These are phyloP conservation scores for Procambarus virginalis DNA, from an alignment of 1,140 invertebrate species.

Conservation along the genomic window DNA sequence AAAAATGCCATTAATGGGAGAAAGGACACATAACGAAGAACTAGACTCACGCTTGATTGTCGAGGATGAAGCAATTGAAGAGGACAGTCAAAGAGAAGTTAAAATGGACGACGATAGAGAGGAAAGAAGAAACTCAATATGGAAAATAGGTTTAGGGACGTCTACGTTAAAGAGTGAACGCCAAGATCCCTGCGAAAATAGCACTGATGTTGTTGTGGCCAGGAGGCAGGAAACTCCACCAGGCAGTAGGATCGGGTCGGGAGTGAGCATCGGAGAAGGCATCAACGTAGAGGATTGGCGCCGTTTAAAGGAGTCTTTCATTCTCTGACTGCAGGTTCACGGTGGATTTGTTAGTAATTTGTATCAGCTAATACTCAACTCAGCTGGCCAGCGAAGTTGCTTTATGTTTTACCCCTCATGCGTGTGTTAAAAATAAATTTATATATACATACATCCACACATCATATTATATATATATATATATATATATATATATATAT, in stretches of 20 bases:
- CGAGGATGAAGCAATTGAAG: too few relatives aligned
- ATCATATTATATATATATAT: too few relatives aligned
- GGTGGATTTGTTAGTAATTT: neutral
- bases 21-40: neutral
- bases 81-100: neutral
- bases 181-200: neutral
- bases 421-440: neutral
- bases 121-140: neutral
- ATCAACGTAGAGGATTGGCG: constrained; percentile 46
- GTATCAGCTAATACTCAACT: neutral
- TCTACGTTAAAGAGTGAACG: too few relatives aligned
- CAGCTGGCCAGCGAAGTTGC: neutral
- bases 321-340: constrained; percentile 51
- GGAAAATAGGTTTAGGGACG: neutral
- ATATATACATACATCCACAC: too few relatives aligned
- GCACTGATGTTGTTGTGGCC: neutral
- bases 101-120: neutral
- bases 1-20: neutral
- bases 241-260: neutral
- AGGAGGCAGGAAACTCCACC: neutral
- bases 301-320: constrained; percentile 37
- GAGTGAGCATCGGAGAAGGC: constrained; percentile 4
- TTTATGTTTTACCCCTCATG: too few relatives aligned
- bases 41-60: neutral
- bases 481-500: too few relatives aligned